These are phyloP conservation scores for Pipistrellus pipistrellus DNA, from an alignment of 2,797 vertebrate genomes.

Conservation along the genomic window DNA sequence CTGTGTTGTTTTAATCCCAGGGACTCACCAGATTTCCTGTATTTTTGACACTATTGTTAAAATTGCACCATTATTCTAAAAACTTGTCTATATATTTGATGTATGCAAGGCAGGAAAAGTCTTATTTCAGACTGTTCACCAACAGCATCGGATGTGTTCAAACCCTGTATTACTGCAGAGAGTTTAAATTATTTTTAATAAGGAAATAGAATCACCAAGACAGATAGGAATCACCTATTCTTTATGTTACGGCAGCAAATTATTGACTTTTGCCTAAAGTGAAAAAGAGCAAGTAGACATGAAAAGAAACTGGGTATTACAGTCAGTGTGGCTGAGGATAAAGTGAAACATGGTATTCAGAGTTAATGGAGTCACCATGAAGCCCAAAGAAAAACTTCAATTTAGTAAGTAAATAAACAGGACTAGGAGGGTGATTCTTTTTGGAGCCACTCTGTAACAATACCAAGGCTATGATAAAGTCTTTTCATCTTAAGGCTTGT, in stretches of 20 bases:
- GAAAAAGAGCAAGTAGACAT: neutral
- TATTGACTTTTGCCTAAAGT: neutral
- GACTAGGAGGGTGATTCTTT: neutral
- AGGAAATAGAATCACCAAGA: neutral
- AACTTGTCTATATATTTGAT: neutral
- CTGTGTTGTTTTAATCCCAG: neutral
- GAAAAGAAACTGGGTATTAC: neutral
- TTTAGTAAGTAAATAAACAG: slow-evolving; percentile 51
- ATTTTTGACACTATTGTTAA: neutral
- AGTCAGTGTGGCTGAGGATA: neutral
- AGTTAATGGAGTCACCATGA: neutral
- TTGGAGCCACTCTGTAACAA: neutral
- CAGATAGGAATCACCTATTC: neutral
- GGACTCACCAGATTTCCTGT: neutral
- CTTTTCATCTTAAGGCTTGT: slow-evolving; percentile 24
- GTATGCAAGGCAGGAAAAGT: neutral
- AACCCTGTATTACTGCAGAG: neutral
- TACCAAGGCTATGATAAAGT: neutral
- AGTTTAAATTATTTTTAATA: slow-evolving; percentile 43
- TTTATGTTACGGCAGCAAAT: neutral
- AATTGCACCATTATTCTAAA: neutral
- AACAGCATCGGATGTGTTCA: neutral
- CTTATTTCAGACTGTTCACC: neutral
- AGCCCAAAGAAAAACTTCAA: slow-evolving; percentile 21
- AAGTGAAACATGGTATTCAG: neutral